Conservation (phyloP, 2,797 vertebrate genomes). For the Carcharodon carcharias region DNA sequence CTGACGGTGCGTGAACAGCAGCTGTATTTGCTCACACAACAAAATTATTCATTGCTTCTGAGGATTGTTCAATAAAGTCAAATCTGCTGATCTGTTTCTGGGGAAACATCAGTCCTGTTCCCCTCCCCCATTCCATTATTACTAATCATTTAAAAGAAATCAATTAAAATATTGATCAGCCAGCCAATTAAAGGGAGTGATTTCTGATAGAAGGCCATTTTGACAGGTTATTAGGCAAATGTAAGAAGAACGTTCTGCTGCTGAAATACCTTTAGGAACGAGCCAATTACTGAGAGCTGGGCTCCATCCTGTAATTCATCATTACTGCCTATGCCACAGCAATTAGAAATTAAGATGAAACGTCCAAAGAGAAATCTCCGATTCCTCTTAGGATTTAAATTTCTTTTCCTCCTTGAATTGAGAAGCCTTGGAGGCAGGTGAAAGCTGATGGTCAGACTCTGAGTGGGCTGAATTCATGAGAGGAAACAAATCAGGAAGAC, state of each 20-base stretch:
- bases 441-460: background rate
- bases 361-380: background rate
- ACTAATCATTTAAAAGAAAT: background rate
- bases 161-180: conserved; percentile 1
- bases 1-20: background rate
- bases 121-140: background rate
- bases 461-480: background rate
- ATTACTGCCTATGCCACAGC: background rate
- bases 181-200: background rate
- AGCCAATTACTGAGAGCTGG: background rate
- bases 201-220: conserved; percentile 11
- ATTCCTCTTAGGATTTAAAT: background rate
- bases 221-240: conserved; percentile 14
- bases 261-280: background rate
- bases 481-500: background rate
- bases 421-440: background rate
- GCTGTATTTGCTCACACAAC: background rate
- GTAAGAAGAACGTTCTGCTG: background rate
- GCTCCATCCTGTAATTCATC: background rate
- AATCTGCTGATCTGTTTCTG: background rate
- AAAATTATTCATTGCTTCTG: background rate
- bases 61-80: background rate
- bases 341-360: background rate
- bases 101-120: background rate
- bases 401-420: background rate